Percentiles rank a stretch among this genome's conserved stretches.
Conservation (phyloP, 37 sponge, comb jelly and placozoan genomes). For the Diacarnus erythraeanus region DNA sequence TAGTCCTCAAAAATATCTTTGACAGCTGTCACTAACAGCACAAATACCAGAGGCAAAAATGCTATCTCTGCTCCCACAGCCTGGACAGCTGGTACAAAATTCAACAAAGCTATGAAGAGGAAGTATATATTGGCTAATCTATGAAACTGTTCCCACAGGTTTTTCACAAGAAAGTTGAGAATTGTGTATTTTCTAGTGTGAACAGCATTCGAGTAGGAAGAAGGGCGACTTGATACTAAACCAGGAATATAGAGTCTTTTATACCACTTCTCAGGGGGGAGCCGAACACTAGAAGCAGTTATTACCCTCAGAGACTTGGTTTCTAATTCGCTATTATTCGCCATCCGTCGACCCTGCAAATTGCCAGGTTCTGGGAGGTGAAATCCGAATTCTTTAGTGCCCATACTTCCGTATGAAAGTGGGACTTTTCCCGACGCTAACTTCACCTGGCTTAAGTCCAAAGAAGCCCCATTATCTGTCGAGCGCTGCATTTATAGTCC, state of each 20-base stretch:
- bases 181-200: slow-evolving; percentile 84
- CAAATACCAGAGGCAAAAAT: slow-evolving; percentile 67
- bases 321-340: neutral
- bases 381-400: too few relatives aligned
- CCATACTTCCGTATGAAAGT: slow-evolving; percentile 3
- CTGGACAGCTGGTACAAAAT: slow-evolving; percentile 71
- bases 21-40: slow-evolving; percentile 64
- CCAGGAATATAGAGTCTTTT: slow-evolving; percentile 27
- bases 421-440: too few relatives aligned
- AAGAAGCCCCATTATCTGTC: too few relatives aligned
- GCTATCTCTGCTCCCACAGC: slow-evolving; percentile 71
- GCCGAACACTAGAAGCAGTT: slow-evolving; percentile 15
- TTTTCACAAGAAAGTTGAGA: slow-evolving; percentile 81
- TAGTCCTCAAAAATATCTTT: slow-evolving; percentile 86
- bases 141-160: slow-evolving; percentile 89
- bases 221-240: slow-evolving; percentile 12
- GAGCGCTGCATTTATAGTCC: too few relatives aligned
- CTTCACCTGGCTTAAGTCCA: too few relatives aligned
- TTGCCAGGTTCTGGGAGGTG: neutral
- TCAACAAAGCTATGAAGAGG: slow-evolving; percentile 73
- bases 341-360: neutral
- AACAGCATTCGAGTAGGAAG: slow-evolving; percentile 48
- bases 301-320: neutral
- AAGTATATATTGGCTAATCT: slow-evolving; percentile 85
- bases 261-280: slow-evolving; percentile 40